Percentiles rank a stretch among this genome's conserved stretches.
These are phyloP conservation scores for Notodonta ziczac DNA, from an alignment of 2,888 invertebrate genomes.

Conservation along the genomic window DNA sequence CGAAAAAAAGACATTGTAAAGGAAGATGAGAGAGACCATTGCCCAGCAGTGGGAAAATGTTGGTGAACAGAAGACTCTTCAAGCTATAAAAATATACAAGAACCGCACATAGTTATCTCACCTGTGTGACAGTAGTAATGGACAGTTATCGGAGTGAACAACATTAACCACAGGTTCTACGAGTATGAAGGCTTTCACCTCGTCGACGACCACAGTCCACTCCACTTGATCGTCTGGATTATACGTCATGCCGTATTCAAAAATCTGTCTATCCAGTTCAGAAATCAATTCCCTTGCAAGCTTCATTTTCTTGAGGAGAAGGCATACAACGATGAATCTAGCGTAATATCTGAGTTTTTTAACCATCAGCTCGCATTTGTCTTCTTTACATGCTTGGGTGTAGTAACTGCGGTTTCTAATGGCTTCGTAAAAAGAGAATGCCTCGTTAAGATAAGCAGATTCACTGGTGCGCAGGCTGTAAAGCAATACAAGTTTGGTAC, in stretches of 20 bases:
- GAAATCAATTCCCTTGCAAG: slow-evolving; percentile 95
- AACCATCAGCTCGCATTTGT: slow-evolving; percentile 97
- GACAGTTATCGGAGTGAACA: slow-evolving; percentile 93
- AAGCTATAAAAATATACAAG: no score
- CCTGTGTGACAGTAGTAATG: slow-evolving; percentile 95
- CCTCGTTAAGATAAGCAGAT: slow-evolving; percentile 97
- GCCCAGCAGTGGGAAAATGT: no score
- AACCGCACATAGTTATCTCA: slow-evolving; percentile 49
- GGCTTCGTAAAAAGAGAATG: slow-evolving; percentile 98
- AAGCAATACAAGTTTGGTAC: slow-evolving; percentile 9
- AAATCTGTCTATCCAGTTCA: slow-evolving; percentile 96
- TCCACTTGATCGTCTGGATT: slow-evolving; percentile 98
- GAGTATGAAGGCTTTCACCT: slow-evolving; percentile 97
- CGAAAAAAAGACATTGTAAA: no score
- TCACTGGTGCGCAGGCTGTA: slow-evolving; percentile 97
- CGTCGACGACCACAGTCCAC: slow-evolving; percentile 97
- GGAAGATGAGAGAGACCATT: no score
- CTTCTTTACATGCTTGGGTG: slow-evolving; percentile 96
- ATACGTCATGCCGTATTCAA: slow-evolving; percentile 97
- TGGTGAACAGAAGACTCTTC: no score
- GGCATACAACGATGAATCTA: slow-evolving; percentile 97
- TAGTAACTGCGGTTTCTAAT: slow-evolving; percentile 97
- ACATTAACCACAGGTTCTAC: slow-evolving; percentile 96
- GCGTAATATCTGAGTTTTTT: slow-evolving; percentile 98
- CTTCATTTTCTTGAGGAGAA: slow-evolving; percentile 96